phyloP scores from a whole-genome alignment of 2,888 invertebrate genomes.

The Eupithecia subumbrata region DNA sequence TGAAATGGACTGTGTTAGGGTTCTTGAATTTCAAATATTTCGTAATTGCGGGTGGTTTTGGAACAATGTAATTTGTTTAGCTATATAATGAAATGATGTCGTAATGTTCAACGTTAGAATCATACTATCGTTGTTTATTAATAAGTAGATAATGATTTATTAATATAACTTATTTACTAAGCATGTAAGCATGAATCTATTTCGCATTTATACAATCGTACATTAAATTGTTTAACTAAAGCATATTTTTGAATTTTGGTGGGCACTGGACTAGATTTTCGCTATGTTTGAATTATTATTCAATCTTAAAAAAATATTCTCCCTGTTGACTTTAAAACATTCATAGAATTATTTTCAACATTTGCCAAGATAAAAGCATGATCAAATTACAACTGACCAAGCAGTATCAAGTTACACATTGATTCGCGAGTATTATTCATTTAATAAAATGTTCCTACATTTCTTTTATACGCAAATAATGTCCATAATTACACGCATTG shows the following conservation, averaged over 20 bases:
- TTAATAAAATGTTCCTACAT: background rate
- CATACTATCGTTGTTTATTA: background rate
- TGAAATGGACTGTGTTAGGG: slow-evolving; percentile 45
- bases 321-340: background rate
- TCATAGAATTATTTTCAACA: background rate
- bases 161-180: background rate
- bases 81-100: background rate
- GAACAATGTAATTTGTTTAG: background rate
- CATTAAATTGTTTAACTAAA: too few species aligned
- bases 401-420: slow-evolving; percentile 3
- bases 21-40: background rate
- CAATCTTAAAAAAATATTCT: background rate
- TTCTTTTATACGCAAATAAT: background rate
- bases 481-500: slow-evolving; percentile 10
- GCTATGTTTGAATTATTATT: background rate
- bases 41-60: background rate
- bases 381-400: background rate
- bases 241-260: too few species aligned
- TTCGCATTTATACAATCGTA: too few species aligned
- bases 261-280: too few species aligned
- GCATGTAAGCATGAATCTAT: too few species aligned
- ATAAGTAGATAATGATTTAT: background rate
- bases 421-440: slow-evolving; percentile 1
- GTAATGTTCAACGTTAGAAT: background rate
- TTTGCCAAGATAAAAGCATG: background rate